Conservation (phyloP, 2,888 invertebrate genomes). For the Yponomeuta malinellus region DNA sequence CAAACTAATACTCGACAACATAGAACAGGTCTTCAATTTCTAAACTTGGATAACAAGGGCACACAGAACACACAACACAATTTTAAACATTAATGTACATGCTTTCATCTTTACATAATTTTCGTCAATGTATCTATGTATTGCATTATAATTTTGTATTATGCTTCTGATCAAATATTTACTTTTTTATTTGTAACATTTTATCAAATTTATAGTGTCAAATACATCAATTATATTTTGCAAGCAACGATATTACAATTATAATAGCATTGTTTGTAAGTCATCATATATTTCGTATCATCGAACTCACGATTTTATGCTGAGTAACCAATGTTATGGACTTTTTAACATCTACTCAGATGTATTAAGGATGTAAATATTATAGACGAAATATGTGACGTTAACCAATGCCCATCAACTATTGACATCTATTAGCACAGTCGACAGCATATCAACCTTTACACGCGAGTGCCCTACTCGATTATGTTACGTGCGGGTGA, state of each 20-base stretch:
- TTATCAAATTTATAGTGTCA: neutral
- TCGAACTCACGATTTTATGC: neutral
- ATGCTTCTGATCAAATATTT: neutral
- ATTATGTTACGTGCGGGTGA: too few species aligned
- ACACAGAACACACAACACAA: conserved; percentile 48
- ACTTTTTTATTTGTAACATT: neutral
- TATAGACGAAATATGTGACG: too few species aligned
- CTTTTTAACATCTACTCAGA: too few species aligned
- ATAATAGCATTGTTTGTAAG: neutral
- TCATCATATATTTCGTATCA: neutral
- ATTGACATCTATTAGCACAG: too few species aligned
- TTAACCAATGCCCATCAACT: too few species aligned
- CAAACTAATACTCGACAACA: conserved; percentile 28
- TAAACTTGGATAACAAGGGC: conserved; percentile 63
- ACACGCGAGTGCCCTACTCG: too few species aligned
- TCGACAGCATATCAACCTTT: too few species aligned
- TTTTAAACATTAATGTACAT: conserved; percentile 1
- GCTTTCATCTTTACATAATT: conserved; percentile 9
- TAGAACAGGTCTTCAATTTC: conserved; percentile 42
- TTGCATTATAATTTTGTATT: neutral
- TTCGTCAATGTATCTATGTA: neutral
- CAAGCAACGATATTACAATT: too few species aligned
- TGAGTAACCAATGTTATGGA: too few species aligned
- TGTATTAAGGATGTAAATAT: too few species aligned
- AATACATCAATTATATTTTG: conserved; percentile 3